Evolutionary conservation across 1,140 invertebrate species (phyloP).

Genomic region (Octopus bimaculoides): DNA sequence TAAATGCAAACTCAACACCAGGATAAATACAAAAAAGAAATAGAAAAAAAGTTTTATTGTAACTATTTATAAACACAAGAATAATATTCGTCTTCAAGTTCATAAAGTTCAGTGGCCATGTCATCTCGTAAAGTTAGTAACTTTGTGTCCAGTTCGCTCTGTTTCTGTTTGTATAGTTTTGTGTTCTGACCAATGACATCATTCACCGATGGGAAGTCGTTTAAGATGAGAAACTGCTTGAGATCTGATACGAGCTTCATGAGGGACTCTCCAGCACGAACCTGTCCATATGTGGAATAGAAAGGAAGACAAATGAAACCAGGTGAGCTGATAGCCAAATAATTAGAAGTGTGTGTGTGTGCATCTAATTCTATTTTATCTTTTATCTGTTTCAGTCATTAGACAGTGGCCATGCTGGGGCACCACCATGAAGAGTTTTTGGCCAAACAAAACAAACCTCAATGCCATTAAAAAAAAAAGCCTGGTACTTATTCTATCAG

Average conservation of each 20-base stretch:
- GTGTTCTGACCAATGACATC: conserved; percentile 91
- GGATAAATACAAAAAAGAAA: background rate
- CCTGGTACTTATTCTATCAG: too few species aligned
- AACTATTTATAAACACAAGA: conserved; percentile 82
- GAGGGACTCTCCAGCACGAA: conserved; percentile 89
- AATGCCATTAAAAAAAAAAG: too few species aligned
- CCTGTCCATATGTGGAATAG: conserved; percentile 48
- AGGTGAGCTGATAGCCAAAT: background rate
- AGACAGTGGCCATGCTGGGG: too few species aligned
- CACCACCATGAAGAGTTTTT: too few species aligned
- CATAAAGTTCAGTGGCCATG: conserved; percentile 91
- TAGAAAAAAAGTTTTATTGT: background rate
- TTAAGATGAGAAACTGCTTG: conserved; percentile 93
- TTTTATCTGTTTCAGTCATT: too few species aligned
- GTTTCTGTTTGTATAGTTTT: conserved; percentile 81
- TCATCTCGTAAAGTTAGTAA: conserved; percentile 88
- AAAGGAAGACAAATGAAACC: background rate
- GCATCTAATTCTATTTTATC: too few species aligned
- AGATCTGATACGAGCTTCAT: conserved; percentile 96
- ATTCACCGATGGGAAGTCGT: conserved; percentile 96
- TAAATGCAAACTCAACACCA: too few species aligned
- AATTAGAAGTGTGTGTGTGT: too few species aligned
- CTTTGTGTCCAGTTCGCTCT: conserved; percentile 90
- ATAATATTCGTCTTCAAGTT: conserved; percentile 97
- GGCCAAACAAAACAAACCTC: too few species aligned